These are phyloP conservation scores for Ictalurus punctatus DNA, from an alignment of 2,113 vertebrate species.

Conservation along the genomic window DNA sequence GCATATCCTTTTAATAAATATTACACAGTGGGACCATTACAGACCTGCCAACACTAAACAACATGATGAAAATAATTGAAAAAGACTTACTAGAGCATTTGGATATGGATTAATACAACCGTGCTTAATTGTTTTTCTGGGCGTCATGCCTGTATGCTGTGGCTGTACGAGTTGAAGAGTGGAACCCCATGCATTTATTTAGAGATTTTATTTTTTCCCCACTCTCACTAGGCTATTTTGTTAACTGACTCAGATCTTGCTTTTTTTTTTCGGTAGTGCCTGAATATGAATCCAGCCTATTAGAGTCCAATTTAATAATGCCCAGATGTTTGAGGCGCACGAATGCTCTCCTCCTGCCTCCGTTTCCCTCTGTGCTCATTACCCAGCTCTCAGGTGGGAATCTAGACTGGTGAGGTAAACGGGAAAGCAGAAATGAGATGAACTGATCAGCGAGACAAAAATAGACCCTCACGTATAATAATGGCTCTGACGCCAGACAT, in stretches of 20 bases:
- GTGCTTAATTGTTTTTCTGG: background rate
- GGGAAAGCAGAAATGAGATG: constrained; percentile 10
- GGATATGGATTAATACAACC: background rate
- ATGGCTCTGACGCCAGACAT: background rate
- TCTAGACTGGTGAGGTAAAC: constrained; percentile 12
- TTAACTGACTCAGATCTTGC: background rate
- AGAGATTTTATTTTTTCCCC: background rate
- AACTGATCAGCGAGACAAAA: background rate
- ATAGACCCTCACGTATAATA: constrained; percentile 12
- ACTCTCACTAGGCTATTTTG: background rate
- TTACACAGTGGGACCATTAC: background rate
- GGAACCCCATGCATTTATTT: background rate
- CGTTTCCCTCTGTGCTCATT: background rate
- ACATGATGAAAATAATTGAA: background rate
- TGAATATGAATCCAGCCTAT: constrained; percentile 6
- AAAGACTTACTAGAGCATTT: background rate
- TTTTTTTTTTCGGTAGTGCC: background rate
- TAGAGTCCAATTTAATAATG: background rate
- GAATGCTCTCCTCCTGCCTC: background rate
- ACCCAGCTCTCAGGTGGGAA: constrained; percentile 23
- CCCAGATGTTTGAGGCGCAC: constrained; percentile 2
- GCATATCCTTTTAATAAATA: constrained; percentile 6
- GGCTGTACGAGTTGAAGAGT: background rate
- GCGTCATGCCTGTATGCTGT: background rate
- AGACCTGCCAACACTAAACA: background rate